Evolutionary conservation across 2,888 invertebrate species (phyloP).

Genomic region (Eilema caniola): DNA sequence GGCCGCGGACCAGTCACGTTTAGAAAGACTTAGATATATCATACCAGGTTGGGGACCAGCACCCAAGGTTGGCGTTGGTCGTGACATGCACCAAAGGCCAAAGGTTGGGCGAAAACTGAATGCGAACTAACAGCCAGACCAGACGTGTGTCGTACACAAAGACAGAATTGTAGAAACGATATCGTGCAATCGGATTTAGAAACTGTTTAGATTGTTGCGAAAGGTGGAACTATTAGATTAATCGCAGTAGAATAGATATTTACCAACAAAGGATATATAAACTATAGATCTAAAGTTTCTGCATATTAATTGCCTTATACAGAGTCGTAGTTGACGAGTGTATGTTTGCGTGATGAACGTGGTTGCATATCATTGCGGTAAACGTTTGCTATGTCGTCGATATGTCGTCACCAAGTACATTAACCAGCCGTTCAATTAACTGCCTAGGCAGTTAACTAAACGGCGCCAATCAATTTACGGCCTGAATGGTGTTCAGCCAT

Average conservation of each 20-base stretch:
- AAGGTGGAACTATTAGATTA: constrained; percentile 23
- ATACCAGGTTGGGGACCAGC: constrained; percentile 54
- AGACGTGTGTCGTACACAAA: constrained; percentile 68
- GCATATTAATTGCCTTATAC: background rate
- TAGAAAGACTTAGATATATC: constrained; percentile 68
- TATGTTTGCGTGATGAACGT: background rate
- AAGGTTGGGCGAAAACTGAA: constrained; percentile 71
- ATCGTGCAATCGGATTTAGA: constrained; percentile 48
- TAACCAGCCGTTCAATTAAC: no score
- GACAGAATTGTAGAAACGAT: constrained; percentile 49
- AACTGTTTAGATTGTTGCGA: constrained; percentile 41
- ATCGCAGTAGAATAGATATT: constrained; percentile 11
- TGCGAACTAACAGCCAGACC: constrained; percentile 66
- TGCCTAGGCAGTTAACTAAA: no score
- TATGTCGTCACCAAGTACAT: no score
- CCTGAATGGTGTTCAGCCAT: no score
- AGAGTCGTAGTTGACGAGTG: background rate
- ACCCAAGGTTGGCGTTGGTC: constrained; percentile 73
- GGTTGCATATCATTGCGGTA: background rate
- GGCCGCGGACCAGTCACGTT: constrained; percentile 79
- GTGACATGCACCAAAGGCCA: constrained; percentile 78
- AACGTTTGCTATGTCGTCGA: background rate
- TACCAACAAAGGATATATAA: constrained; percentile 11
- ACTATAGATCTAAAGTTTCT: no score
- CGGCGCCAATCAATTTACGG: no score